Conservation (phyloP, 2,888 invertebrate genomes). For the Volucella bombylans region DNA sequence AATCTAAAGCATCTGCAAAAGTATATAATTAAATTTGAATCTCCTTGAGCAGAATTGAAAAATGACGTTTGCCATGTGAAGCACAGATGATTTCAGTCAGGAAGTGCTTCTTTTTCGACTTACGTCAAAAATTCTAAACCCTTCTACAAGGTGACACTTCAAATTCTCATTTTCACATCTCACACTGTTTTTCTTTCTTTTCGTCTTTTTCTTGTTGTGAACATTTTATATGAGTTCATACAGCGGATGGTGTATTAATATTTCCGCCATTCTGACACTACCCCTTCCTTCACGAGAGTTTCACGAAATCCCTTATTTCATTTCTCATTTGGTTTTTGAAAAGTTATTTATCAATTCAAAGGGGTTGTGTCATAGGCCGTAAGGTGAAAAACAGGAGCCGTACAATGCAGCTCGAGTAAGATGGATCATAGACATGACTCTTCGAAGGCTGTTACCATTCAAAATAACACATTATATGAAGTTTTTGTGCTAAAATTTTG, state of each 20-base stretch:
- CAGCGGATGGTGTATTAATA: constrained; percentile 69
- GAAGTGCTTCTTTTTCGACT: constrained; percentile 14
- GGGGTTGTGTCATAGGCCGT: not conserved
- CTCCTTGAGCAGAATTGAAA: constrained; percentile 62
- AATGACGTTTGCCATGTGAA: constrained; percentile 67
- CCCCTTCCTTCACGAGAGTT: not conserved
- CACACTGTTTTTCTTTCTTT: not conserved
- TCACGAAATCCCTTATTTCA: constrained; percentile 8
- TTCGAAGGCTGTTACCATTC: not conserved
- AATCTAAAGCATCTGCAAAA: constrained; percentile 47
- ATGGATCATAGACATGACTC: not conserved
- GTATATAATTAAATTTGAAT: constrained; percentile 68
- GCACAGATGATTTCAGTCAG: constrained; percentile 58
- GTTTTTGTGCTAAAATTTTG: too few species aligned
- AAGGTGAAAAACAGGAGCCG: not conserved
- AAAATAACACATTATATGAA: too few species aligned
- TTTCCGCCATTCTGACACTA: constrained; percentile 22
- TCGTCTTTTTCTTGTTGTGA: not conserved
- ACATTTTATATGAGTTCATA: constrained; percentile 56
- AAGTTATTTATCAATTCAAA: constrained; percentile 62
- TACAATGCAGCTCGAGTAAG: not conserved
- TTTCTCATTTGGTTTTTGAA: constrained; percentile 53
- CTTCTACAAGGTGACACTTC: constrained; percentile 1
- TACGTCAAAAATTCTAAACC: not conserved
- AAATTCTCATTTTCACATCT: not conserved